phyloP scores from a whole-genome alignment of 2,113 vertebrate genomes.

The Ptychochromis oligacanthus region DNA sequence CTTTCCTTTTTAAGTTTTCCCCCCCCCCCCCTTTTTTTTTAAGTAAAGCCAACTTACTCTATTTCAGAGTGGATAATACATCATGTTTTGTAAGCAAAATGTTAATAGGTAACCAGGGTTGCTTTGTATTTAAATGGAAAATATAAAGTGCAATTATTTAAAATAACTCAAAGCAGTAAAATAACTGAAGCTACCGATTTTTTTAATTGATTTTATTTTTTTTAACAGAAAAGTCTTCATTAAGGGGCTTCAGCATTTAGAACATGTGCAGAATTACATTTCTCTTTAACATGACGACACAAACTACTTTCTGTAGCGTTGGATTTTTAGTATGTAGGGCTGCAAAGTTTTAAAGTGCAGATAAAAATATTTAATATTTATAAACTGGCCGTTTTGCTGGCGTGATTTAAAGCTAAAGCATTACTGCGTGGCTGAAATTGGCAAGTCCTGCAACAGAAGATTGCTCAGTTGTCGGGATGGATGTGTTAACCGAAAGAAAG shows the following conservation, averaged over 20 bases:
- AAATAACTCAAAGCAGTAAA: neutral
- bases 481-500: conserved; percentile 31
- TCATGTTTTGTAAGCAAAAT: neutral
- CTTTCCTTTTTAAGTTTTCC: too few species aligned
- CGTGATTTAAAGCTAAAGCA: neutral
- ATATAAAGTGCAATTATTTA: neutral
- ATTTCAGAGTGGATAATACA: neutral
- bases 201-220: too few species aligned
- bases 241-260: neutral
- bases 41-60: neutral
- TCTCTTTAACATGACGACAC: neutral
- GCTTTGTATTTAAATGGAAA: neutral
- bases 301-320: neutral
- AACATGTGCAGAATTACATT: neutral
- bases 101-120: neutral
- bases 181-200: neutral
- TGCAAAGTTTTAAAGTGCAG: neutral
- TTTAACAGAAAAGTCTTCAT: neutral
- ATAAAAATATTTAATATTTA: too few species aligned
- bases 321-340: neutral
- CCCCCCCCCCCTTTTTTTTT: too few species aligned
- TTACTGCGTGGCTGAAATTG: neutral
- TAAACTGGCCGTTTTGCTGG: neutral
- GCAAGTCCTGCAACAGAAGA: neutral
- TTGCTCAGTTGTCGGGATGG: neutral